Base-by-base conservation (phyloP, 2,113 vertebrate genomes). In the Diphyllodes magnificus region DNA sequence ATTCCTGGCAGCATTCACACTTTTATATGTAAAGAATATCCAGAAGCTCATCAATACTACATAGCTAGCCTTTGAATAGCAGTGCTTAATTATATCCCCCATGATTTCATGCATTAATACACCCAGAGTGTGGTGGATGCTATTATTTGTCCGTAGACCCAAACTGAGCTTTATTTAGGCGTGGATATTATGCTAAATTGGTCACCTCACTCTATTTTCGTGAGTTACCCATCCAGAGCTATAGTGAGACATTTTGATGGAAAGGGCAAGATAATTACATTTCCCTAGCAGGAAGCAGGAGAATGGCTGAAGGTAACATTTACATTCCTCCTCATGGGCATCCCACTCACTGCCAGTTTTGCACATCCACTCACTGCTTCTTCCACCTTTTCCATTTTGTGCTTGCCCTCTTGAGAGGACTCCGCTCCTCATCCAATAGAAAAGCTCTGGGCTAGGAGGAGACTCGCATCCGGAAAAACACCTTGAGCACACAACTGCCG, bases 221-320 rank as follows among this genome's bases (percentile, higher is more conserved):
- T 89, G 31, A 87, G 40, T 66, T 83, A 68, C 57, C 53, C 73
- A 89, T 35, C 15, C 73, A 79, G 49, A 90, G 75, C 57, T 80
- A 28, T 15, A 85, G 82, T 30, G 61, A 93, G 78, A 85, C 28
- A 2, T 82, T 92, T 66, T 85, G 88, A 90, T 0, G 2, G 78
- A 94, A 95, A 90, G 82, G 79, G 85, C 90, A 94, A 21, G 90
- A 72, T 90, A 92, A 92, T 96, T 96, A 60, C 25, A 11, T 31
- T 91, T 90, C 70, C 72, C 70, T 35, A 19, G 40, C 61, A 92
- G 78, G 63, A 93, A 92, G 57, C 50, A 60, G 53, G 21, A 82
- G 73, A 65, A 91, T 23, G 87, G 66, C 69, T 96, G 61, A 53
- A 85, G 53, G 77, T 95, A 95, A 92, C 81, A 92, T 96, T 95